These are phyloP conservation scores for Scylla paramamosain DNA, from an alignment of 1,140 invertebrate species.

Conservation along the genomic window DNA sequence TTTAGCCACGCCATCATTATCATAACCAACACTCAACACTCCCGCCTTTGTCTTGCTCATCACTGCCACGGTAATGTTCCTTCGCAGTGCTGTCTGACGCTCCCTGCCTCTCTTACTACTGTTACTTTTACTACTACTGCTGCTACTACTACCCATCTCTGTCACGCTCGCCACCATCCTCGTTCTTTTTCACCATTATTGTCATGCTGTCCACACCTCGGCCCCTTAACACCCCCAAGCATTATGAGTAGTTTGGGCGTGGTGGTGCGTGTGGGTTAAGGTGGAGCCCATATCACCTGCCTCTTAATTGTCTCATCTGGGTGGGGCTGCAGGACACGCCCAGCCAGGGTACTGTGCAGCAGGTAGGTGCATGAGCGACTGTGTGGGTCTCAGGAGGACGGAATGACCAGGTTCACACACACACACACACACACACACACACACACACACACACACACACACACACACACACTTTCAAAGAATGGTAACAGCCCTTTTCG, in stretches of 20 bases:
- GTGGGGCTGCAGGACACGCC: not conserved
- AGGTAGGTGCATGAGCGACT: not conserved
- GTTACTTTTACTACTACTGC: too few species aligned
- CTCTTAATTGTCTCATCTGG: slow-evolving; percentile 11
- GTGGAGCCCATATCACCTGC: not conserved
- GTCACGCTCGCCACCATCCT: not conserved
- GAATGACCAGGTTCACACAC: not conserved
- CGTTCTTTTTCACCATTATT: not conserved
- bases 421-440: slow-evolving; percentile 28
- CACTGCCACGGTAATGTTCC: not conserved
- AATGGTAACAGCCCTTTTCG: too few species aligned
- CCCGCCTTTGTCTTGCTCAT: not conserved
- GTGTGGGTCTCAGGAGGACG: too few species aligned
- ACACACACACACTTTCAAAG: too few species aligned
- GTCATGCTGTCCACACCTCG: not conserved
- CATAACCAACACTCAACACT: not conserved
- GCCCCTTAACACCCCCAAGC: not conserved
- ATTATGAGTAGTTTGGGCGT: not conserved
- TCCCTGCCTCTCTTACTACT: too few species aligned
- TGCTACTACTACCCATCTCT: too few species aligned
- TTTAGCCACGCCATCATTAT: not conserved
- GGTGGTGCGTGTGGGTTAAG: not conserved
- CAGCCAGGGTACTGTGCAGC: not conserved
- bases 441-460: not conserved
- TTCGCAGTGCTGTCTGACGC: not conserved